Conservation (phyloP, 2,797 vertebrate genomes). For the Galago senegalensis region DNA sequence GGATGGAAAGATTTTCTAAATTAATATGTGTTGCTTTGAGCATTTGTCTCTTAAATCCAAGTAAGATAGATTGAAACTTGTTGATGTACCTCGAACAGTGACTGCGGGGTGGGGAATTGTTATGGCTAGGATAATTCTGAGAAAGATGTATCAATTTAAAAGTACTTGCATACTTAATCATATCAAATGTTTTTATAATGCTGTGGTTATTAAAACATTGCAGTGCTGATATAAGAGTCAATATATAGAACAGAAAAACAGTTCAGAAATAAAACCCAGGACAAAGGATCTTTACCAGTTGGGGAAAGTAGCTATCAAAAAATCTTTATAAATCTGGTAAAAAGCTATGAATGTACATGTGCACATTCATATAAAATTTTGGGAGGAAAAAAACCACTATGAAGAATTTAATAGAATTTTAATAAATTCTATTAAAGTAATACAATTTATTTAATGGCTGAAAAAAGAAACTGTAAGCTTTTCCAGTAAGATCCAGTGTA, state of each 20-base stretch:
- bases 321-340: not conserved
- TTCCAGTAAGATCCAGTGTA: not conserved
- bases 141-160: not conserved
- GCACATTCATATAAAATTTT: not conserved
- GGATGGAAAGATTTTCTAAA: not conserved
- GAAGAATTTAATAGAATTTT: not conserved
- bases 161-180: not conserved
- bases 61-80: not conserved
- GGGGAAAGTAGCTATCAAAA: not conserved
- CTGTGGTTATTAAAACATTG: not conserved
- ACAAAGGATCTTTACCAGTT: not conserved
- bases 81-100: not conserved
- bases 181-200: not conserved
- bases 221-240: not conserved
- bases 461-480: not conserved
- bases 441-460: not conserved
- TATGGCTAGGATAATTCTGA: not conserved
- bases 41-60: not conserved
- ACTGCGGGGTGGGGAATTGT: not conserved
- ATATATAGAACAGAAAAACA: not conserved
- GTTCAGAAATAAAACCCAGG: not conserved
- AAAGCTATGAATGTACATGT: not conserved
- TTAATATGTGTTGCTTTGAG: not conserved
- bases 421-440: not conserved
- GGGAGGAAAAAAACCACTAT: not conserved